Evolutionary conservation across 2,797 vertebrate genomes (phyloP), one percentile per base, ranked within the genome.

Genomic region (Psittacula echo): DNA sequence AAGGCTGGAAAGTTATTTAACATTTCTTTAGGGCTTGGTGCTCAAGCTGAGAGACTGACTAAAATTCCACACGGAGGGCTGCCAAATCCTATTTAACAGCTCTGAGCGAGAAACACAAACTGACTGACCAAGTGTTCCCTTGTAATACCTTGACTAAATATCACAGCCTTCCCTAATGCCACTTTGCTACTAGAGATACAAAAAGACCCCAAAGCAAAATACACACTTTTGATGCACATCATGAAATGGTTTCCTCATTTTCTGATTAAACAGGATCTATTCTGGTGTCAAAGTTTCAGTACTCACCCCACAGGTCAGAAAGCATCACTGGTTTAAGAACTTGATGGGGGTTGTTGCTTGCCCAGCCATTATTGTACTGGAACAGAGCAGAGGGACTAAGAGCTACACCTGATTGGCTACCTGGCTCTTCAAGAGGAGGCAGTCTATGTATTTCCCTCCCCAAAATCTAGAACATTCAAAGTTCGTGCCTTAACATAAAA

Each of bases 171-270:
- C 66, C n/a, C 60, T 48, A 61, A 81, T n/a, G 58, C n/a, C 77
- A 65, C 83, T n/a, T 58, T 47, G 92, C 86, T 68, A 51, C 30
- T 67, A 22, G 77, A 73, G 41, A 85, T 62, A 54, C 56, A 60
- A 84, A 96, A 93, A 5, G 71, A 27, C n/a, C 56, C 56, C 56
- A 90, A 21, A 90, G 67, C 85, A 95, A 96, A 96, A 89, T 26
- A 75, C 51, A 41, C 37, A 67, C 73, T 89, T 72, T 11, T 17
- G 79, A 75, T 13, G 41, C 7, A 29, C 1, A 0, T 5, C 64
- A 64, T 18, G 30, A 68, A 29, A 92, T 53, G 13, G 75, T 91
- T 72, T 79, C 71, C 8, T 54, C 34, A 13, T 47, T 62, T 74
- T 34, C 23, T 17, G 13, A 23, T 75, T 80, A 84, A 93, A 10